Percentiles rank a stretch among this genome's conserved stretches.
These are phyloP conservation scores for Artemia franciscana DNA, from an alignment of 1,140 invertebrate genomes.

Conservation along the genomic window DNA sequence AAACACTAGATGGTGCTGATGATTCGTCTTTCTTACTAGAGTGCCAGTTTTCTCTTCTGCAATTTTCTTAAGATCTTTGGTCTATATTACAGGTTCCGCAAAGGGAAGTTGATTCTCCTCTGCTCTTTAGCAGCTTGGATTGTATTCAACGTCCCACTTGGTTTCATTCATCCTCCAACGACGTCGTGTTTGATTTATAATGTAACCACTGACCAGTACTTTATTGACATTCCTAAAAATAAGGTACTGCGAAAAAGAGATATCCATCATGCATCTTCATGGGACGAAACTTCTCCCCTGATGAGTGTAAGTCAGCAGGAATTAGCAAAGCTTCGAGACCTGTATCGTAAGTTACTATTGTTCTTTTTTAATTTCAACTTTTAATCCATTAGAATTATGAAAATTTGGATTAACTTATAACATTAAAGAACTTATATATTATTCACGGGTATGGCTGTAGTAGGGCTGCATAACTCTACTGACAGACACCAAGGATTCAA, in stretches of 20 bases:
- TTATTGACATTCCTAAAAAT: conserved; percentile 10
- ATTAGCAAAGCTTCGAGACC: background rate
- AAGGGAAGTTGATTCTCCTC: conserved; percentile 65
- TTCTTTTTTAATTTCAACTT: too few relatives aligned
- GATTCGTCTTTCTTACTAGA: too few relatives aligned
- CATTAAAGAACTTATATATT: too few relatives aligned
- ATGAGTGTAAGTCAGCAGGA: background rate
- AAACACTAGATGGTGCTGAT: too few relatives aligned
- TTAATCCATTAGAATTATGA: too few relatives aligned
- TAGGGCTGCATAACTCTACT: too few relatives aligned
- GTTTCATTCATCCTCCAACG: conserved; percentile 78
- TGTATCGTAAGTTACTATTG: background rate
- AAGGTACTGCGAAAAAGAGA: background rate
- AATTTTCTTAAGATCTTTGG: background rate
- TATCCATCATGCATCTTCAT: background rate
- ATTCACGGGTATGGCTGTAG: too few relatives aligned
- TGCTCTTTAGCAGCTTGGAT: conserved; percentile 83
- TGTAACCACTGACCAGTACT: conserved; percentile 27
- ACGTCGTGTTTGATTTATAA: conserved; percentile 64
- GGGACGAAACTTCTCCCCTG: background rate
- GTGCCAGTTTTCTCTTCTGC: background rate
- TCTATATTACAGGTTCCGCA: conserved; percentile 36
- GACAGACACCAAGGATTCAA: too few relatives aligned
- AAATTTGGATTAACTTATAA: too few relatives aligned
- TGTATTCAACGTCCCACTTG: conserved; percentile 80